Conservation (phyloP, 2,113 vertebrate genomes). For the Phocoena phocoena region DNA sequence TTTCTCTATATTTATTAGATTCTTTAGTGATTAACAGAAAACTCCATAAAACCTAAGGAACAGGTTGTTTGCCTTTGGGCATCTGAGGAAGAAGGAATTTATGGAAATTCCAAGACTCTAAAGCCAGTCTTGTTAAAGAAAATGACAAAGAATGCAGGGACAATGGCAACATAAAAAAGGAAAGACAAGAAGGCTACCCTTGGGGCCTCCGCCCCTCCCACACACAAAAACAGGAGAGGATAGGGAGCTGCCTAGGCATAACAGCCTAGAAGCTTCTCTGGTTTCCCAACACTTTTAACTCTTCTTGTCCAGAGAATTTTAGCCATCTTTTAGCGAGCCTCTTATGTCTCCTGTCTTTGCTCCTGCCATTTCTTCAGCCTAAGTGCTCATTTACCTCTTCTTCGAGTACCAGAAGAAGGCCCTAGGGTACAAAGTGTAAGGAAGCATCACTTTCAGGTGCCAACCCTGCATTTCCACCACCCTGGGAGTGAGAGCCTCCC, state of each 20-base stretch:
- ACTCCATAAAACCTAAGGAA: not conserved
- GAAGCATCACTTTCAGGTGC: not conserved
- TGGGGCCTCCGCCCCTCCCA: not conserved
- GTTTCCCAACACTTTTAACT: not conserved
- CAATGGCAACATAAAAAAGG: not conserved
- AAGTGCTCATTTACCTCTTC: not conserved
- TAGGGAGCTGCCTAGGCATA: not conserved
- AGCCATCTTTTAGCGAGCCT: not conserved
- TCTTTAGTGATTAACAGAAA: slow-evolving; percentile 32
- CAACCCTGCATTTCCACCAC: not conserved
- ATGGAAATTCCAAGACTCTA: not conserved
- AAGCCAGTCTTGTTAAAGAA: not conserved
- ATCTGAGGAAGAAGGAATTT: slow-evolving; percentile 31
- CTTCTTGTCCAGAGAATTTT: not conserved
- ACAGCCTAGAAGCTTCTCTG: not conserved
- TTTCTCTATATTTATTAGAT: not conserved
- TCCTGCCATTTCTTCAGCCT: not conserved
- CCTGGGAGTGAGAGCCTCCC: not conserved
- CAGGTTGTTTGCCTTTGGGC: not conserved
- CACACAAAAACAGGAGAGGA: not conserved
- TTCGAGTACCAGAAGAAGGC: not conserved
- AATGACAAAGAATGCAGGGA: not conserved
- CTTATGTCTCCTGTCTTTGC: not conserved
- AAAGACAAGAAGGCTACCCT: not conserved
- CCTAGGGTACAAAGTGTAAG: not conserved